Percentiles rank a stretch among this genome's conserved stretches.
Conservation (phyloP, 2,113 vertebrate species). For the Callipepla californica region DNA sequence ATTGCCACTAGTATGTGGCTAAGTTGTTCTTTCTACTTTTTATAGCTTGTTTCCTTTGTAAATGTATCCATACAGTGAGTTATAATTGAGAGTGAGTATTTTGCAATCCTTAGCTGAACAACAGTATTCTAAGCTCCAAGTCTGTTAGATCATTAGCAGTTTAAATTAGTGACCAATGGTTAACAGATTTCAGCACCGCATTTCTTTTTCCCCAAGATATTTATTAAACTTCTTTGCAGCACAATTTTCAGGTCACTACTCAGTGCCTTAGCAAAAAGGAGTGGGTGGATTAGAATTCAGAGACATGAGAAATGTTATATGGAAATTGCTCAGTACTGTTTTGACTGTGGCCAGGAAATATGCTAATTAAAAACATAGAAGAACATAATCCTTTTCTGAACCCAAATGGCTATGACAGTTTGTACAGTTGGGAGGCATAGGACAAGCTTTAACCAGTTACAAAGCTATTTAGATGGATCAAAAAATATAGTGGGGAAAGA, state of each 20-base stretch:
- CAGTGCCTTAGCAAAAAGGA: slow-evolving; percentile 29
- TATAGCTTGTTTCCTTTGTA: slow-evolving; percentile 37
- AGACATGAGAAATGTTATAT: slow-evolving; percentile 33
- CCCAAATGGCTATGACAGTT: slow-evolving; percentile 52
- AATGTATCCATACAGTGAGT: neutral
- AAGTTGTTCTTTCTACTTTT: slow-evolving; percentile 30
- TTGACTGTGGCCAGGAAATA: slow-evolving; percentile 54
- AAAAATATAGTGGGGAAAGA: slow-evolving; percentile 37
- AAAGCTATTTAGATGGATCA: slow-evolving; percentile 50
- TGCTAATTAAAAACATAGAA: slow-evolving; percentile 48
- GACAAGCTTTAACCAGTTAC: slow-evolving; percentile 13
- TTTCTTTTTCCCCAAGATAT: neutral
- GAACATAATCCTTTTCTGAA: slow-evolving; percentile 50
- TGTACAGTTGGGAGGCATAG: neutral
- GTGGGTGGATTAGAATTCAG: slow-evolving; percentile 35
- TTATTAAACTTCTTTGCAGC: neutral
- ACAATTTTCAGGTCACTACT: slow-evolving; percentile 37
- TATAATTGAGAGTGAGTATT: slow-evolving; percentile 25
- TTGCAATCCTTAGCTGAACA: slow-evolving; percentile 7
- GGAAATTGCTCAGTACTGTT: slow-evolving; percentile 20
- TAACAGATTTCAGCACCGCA: neutral
- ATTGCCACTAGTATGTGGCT: slow-evolving; percentile 11
- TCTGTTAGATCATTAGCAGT: slow-evolving; percentile 30
- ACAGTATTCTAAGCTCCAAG: neutral
- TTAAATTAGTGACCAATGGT: slow-evolving; percentile 27